Evolutionary conservation across 2,888 invertebrate species (phyloP), one percentile per base, ranked within the genome.

Genomic region (Tetranychus piercei): DNA sequence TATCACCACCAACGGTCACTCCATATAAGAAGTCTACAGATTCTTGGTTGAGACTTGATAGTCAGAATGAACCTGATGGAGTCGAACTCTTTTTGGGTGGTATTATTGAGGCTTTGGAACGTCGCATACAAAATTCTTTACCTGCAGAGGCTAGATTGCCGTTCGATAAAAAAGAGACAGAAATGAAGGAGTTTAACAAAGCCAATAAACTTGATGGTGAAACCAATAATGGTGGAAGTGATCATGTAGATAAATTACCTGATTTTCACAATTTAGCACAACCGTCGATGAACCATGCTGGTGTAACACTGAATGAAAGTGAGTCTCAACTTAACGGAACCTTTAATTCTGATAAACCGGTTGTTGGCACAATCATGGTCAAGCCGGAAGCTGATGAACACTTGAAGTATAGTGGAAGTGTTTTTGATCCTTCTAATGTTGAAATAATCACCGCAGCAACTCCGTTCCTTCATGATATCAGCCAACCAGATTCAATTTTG

Each of bases 401-500:
- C 15, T 55, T 55, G 15, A 55, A 55, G 15, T 15, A 55, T 55
- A 55, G 55, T 55, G 55, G 55, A 55, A n/a, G 18, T 71, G 71
- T 43, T 8, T 43, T 71, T 5, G 69, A 69, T 43, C 5, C 43
- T 43, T 55, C 55, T 44, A 67, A 67, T 23, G 75, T 75, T 18
- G 75, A 75, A 23, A 75, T 75, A 44, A 75, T 75, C 43, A 75
- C 75, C 2, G 75, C 75, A 6, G 72, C 64, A 34, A 75, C 75
- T 70, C 72, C 75, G 8, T 69, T 75, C 44, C 45, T 66, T 66
- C 72, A 75, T 67, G 44, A 66, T 43, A n/a, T 67, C 8, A 66
- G 55, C 8, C 45, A 66, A 20, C 66, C 64, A n/a, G 67, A 75
- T 67, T 72, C 75, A 44, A 75, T 75, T 45, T 44, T 75, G 6